Percentiles rank a stretch among this genome's conserved stretches.
Evolutionary conservation across 2,888 invertebrate species (phyloP).

Genomic region (Tethea ocularis): DNA sequence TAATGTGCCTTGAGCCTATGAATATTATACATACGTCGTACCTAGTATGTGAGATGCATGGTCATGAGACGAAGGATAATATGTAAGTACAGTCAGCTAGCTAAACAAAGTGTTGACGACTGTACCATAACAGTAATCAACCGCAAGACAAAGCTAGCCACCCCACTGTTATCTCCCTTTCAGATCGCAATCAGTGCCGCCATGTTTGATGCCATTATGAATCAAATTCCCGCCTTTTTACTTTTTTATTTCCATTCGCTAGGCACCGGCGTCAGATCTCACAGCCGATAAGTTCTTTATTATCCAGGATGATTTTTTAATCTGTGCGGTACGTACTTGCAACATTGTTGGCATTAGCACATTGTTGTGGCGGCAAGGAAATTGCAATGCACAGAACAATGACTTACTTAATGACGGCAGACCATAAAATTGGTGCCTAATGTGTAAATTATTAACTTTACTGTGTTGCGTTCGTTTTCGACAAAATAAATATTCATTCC

Average conservation of each 20-base stretch:
- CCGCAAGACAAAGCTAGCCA: slow-evolving; percentile 71
- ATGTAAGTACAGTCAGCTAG: slow-evolving; percentile 9
- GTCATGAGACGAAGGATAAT: neutral
- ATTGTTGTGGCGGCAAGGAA: slow-evolving; percentile 36
- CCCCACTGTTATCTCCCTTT: slow-evolving; percentile 72
- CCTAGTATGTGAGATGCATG: neutral
- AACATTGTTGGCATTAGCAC: slow-evolving; percentile 65
- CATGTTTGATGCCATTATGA: slow-evolving; percentile 79
- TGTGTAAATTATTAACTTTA: neutral
- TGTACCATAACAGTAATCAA: slow-evolving; percentile 38
- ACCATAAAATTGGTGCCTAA: neutral
- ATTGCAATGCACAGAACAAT: slow-evolving; percentile 4
- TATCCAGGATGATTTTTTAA: slow-evolving; percentile 82
- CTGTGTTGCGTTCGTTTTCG: neutral
- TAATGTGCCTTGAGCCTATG: too few species aligned
- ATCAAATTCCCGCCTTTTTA: slow-evolving; percentile 80
- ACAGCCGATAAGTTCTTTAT: slow-evolving; percentile 80
- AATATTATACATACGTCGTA: neutral
- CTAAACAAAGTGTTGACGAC: slow-evolving; percentile 16
- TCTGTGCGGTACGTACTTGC: slow-evolving; percentile 60
- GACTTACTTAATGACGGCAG: neutral
- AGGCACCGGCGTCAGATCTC: slow-evolving; percentile 77
- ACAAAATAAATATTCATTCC: too few species aligned
- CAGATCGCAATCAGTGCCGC: slow-evolving; percentile 79
- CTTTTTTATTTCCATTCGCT: slow-evolving; percentile 63